Evolutionary conservation across 53 echinoderm and acorn worm genomes (phyloP), one percentile per base, ranked within the genome.

Genomic region (Echinometra lucunter): DNA sequence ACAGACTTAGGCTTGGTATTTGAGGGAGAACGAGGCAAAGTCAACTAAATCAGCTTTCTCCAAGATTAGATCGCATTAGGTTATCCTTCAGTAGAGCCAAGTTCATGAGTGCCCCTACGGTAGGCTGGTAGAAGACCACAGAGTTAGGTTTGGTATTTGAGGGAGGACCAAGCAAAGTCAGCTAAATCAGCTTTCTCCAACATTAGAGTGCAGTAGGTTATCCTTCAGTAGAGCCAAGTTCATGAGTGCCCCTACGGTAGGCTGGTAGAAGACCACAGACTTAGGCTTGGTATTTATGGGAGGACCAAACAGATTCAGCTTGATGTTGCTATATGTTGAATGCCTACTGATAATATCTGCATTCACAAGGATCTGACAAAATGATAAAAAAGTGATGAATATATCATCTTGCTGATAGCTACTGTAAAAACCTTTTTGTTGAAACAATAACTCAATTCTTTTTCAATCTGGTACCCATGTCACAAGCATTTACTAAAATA

Each of bases 311-410:
- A 83, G 82, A 28, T 67, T 67, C 66, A 67, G 16, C 66, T 83
- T 94, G 13, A 8, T 6, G 44, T 42, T 82, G 30, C 3, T 42
- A 63, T 58, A 94, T 11, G 94, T 83, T 23, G 85, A 44, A 44
- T 94, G 94, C 25, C 94, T 37, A 6, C 44, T 94, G 63, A 94
- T 83, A 23, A 94, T 57, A 19, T 82, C 85, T 60, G 58, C 94
- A 83, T 94, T 94, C 42, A 94, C 13, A 21, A 94, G 66, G 28
- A 94, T 37, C 94, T 94, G 85, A 47, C 6, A 60, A 60, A 63
- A 27, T n/a, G 28, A 85, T 5, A 63, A 44, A 44, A 81, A 1
- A 63, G n/a, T n/a, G n/a, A n/a, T n/a, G n/a, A n/a, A 53, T 11
- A 23, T 25, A 28, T 17, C 21, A 44, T 81, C 21, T 72, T 13